These are phyloP conservation scores for Tragelaphus scriptus DNA, from an alignment of 2,113 vertebrate species.

Conservation along the genomic window DNA sequence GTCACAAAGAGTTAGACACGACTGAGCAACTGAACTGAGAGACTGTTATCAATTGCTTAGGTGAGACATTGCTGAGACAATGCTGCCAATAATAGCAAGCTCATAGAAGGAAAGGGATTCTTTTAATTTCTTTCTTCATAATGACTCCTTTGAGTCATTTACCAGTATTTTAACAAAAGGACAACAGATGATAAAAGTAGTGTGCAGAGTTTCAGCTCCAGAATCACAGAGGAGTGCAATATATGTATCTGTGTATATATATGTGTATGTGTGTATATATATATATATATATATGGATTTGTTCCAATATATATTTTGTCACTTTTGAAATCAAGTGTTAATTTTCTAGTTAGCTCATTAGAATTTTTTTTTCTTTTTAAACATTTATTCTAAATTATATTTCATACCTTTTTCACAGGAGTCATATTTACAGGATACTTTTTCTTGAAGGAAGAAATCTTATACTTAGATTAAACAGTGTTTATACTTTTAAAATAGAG, in stretches of 20 bases:
- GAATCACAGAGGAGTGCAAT: neutral
- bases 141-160: neutral
- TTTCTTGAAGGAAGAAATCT: neutral
- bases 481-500: neutral
- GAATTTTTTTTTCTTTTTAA: neutral
- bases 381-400: neutral
- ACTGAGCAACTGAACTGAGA: neutral
- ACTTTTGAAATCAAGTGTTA: neutral
- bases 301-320: neutral
- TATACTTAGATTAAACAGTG: neutral
- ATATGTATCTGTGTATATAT: neutral
- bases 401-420: neutral
- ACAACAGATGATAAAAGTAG: neutral
- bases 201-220: neutral
- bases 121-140: neutral
- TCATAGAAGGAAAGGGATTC: neutral
- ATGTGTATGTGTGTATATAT: rapidly evolving
- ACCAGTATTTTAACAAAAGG: neutral
- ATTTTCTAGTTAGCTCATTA: neutral
- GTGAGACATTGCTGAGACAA: neutral
- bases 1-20: no score
- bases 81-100: neutral
- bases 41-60: neutral
- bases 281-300: neutral
- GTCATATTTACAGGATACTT: neutral